phyloP scores from a whole-genome alignment of 2,113 vertebrate species.

The Aix galericulata region DNA sequence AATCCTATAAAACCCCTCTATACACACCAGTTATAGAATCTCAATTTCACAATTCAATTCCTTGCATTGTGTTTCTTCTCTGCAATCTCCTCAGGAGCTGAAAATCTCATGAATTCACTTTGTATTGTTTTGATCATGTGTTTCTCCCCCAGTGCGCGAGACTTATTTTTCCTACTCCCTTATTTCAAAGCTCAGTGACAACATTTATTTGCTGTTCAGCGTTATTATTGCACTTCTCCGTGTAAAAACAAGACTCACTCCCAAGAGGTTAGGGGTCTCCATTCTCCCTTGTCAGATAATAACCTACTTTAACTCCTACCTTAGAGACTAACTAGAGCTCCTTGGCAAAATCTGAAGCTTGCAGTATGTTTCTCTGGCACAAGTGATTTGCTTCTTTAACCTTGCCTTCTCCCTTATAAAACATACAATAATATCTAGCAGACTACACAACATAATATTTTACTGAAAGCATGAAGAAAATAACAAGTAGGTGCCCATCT shows the following conservation, averaged over 20 bases:
- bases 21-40: not conserved
- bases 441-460: not conserved
- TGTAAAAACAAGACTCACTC: not conserved
- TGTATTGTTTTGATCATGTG: not conserved
- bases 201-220: not conserved
- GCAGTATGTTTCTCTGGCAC: not conserved
- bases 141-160: not conserved
- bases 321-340: not conserved
- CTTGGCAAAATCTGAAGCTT: not conserved
- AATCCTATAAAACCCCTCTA: not conserved
- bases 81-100: not conserved
- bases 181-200: slow-evolving; percentile 16
- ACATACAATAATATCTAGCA: not conserved
- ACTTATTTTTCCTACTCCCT: not conserved
- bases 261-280: not conserved
- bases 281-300: not conserved
- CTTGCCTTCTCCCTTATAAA: not conserved
- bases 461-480: not conserved
- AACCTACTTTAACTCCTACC: not conserved
- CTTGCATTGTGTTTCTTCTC: not conserved
- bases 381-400: not conserved
- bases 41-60: slow-evolving; percentile 3
- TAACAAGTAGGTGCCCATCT: not conserved
- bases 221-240: not conserved
- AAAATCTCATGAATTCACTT: not conserved